Base-by-base conservation (phyloP, 2,888 invertebrate genomes). In the Megalurothrips usitatus region DNA sequence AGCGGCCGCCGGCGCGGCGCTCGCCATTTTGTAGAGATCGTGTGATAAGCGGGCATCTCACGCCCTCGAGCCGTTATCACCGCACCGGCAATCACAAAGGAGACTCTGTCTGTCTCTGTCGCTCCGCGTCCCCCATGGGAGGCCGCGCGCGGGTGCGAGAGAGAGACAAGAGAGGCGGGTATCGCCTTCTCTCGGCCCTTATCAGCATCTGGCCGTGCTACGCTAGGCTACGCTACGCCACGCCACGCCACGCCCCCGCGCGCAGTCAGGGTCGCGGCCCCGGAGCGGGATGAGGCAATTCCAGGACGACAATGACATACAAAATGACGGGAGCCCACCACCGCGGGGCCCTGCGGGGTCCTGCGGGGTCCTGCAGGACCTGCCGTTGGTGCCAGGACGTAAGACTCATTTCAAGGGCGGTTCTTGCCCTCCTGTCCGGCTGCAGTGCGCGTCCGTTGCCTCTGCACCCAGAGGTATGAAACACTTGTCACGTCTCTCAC, bases 221-320 rank as follows among this genome's bases (percentile, higher is more conserved):
- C 34, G 34, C 34, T 43, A 19, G 52, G 52, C 52, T 52, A 52
- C 19, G 52, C 52, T 19, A 17, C 6, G 52, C 52, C 10, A 52
- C 19, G 52, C 52, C 10, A 52, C 4, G 19, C 52, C 10, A 19
- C 52, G 52, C 58, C 58, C 19, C 58, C 58, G 19, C 58, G 14
- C 14, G 14, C 58, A 2, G 34, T 43, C 34, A 43, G 34, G 34
- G 34, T 43, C 34, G 34, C 34, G 34, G 34, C 34, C 34, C 6
- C 34, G n/a, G n/a, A n/a, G n/a, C 6, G 6, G 34, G 34, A 43
- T 43, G 34, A 6, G 34, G 34, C 34, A 43, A 43, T 43, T 43
- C 34, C 34, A 43, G 3, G 68, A 75, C 26, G 68, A 26, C 68
- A 75, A 75, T 75, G 68, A 75, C 68, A 75, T 26, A 68, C 68